Evolutionary conservation across 2,888 invertebrate genomes (phyloP), one percentile per base, ranked within the genome.

Genomic region (Tetragonisca angustula): DNA sequence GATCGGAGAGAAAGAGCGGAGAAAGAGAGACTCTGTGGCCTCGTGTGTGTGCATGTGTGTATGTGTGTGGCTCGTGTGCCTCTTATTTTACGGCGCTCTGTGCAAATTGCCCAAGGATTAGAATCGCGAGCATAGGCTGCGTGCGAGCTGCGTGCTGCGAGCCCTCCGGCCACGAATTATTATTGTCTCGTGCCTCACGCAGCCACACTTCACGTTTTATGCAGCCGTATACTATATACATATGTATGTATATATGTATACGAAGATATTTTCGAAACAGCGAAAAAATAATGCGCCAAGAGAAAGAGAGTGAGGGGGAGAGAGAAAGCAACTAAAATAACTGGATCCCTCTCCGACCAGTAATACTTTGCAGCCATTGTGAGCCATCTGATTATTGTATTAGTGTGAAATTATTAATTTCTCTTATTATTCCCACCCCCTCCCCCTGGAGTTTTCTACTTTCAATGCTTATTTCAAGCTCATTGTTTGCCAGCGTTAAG

Each of bases 171-270:
- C 70, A 85, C 83, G 88, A 90, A 88, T 89, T 89, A 91, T 91
- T 89, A 90, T 91, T 92, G 91, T 91, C 91, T 92, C 92, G 92
- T 91, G 89, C 90, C 91, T 90, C 91, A 91, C 88, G 88, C 88
- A 88, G 86, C 86, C 85, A 77, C 81, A 79, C 87, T 79, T 68
- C 81, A 71, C 81, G 82, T 84, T 76, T 24, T 84, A 86, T 79
- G 79, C 77, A 67, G 75, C 79, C 69, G 79, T 61, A 11, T 27
- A 43, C 36, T 43, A 43, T 43, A 43, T 9, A 43, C 1, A 36
- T 36, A 36, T 36, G 6, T 36, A 36, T 0, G 0, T 36, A 36
- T 9, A 9, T 9, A 36, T 36, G 6, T 36, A 36, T 36, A 32
- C 32, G 32, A 32, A 32, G 32, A 32, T 32, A 32, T 32, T 75